A percentile compares a stretch with the other conserved stretches of the same genome.
Evolutionary conservation across 2,797 vertebrate species (phyloP).

Genomic region (Trachops cirrhosus): DNA sequence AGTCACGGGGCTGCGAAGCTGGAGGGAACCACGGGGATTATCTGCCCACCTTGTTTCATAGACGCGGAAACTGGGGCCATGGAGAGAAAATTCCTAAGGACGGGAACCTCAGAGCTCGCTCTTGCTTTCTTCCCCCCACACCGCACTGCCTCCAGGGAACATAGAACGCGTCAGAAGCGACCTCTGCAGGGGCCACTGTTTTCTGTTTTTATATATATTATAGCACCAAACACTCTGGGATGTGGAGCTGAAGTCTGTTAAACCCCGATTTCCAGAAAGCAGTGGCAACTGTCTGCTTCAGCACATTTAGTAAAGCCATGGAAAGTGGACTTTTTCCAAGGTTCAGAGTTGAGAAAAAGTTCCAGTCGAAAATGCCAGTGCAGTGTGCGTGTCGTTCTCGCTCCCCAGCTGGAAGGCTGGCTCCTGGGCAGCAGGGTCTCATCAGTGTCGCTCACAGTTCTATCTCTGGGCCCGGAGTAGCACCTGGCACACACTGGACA

Average conservation of each 20-base stretch:
- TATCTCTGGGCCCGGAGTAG: background rate
- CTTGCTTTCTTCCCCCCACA: background rate
- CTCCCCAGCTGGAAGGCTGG: background rate
- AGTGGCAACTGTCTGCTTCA: background rate
- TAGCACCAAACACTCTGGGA: background rate
- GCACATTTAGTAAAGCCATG: background rate
- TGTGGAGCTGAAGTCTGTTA: background rate
- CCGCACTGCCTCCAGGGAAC: background rate
- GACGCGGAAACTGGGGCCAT: background rate
- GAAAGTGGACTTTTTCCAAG: conserved; percentile 45
- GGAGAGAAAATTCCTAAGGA: background rate
- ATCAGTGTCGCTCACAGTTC: background rate
- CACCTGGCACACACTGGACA: background rate
- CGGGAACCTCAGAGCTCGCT: background rate
- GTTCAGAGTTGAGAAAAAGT: conserved; percentile 24
- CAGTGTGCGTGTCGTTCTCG: background rate
- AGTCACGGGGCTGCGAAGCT: background rate
- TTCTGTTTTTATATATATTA: background rate
- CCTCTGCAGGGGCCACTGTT: background rate
- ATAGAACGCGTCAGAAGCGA: background rate
- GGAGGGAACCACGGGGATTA: background rate
- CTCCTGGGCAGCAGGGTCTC: background rate
- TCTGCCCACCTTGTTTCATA: background rate
- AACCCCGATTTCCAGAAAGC: background rate
- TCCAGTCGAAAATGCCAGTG: background rate